A percentile compares a stretch with the other conserved stretches of the same genome.
Conservation (phyloP, 2,888 invertebrate species). For the Zygaena filipendulae region DNA sequence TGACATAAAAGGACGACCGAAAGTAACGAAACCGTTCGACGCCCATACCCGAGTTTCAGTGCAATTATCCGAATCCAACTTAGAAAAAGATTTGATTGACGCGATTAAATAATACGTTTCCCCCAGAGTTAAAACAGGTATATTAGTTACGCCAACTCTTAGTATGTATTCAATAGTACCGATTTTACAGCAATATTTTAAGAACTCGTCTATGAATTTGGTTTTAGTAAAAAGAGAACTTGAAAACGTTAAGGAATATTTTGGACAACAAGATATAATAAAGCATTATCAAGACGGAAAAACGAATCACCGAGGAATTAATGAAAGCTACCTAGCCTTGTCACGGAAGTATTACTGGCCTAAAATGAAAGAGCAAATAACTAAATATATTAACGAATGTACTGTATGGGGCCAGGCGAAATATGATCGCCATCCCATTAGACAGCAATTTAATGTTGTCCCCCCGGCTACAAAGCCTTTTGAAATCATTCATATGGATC, state of each 20-base stretch:
- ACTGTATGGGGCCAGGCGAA: slow-evolving; percentile 6
- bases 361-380: slow-evolving; percentile 10
- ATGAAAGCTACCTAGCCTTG: slow-evolving; percentile 5
- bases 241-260: too few relatives aligned
- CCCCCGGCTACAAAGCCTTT: slow-evolving; percentile 8
- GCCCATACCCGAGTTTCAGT: too few relatives aligned
- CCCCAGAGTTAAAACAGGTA: too few relatives aligned
- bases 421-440: slow-evolving; percentile 6
- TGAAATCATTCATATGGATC: slow-evolving; percentile 6
- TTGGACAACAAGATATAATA: slow-evolving; percentile 7
- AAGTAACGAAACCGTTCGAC: too few relatives aligned
- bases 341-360: slow-evolving; percentile 11
- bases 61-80: too few relatives aligned
- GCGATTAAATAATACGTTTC: slow-evolving; percentile 9
- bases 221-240: too few relatives aligned
- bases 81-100: too few relatives aligned
- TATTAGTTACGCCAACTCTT: too few relatives aligned
- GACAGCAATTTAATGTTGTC: slow-evolving; percentile 4
- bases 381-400: slow-evolving; percentile 11
- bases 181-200: too few relatives aligned
- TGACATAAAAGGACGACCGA: too few relatives aligned
- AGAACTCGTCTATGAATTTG: too few relatives aligned
- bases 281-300: slow-evolving; percentile 8
- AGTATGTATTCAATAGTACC: too few relatives aligned
- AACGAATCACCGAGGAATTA: slow-evolving; percentile 13